Conservation (phyloP, 2,797 vertebrate species). For the Channallabes apus region DNA sequence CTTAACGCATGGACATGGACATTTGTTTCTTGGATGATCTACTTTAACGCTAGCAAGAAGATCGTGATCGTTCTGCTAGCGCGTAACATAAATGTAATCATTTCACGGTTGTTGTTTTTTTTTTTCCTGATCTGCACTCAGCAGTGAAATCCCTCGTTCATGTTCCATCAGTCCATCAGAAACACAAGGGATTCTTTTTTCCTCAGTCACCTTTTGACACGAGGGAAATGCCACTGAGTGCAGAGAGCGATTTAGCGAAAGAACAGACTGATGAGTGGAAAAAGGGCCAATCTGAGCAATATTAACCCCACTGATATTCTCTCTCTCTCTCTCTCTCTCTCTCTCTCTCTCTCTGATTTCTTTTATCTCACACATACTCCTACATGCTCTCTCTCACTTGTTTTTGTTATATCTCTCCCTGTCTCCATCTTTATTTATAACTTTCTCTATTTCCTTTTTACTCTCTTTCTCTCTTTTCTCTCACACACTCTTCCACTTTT, state of each 20-base stretch:
- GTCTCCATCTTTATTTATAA: background rate
- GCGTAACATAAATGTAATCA: background rate
- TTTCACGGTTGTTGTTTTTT: background rate
- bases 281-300: background rate
- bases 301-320: background rate
- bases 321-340: background rate
- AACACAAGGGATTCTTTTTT: background rate
- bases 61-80: background rate
- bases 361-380: background rate
- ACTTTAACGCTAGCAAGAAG: background rate
- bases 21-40: background rate
- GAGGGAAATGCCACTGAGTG: background rate
- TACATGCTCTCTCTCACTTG: constrained; percentile 47
- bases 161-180: constrained; percentile 15
- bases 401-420: constrained; percentile 44
- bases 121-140: background rate
- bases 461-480: constrained; percentile 39
- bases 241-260: background rate
- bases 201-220: background rate
- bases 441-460: background rate
- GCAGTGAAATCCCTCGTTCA: constrained; percentile 9
- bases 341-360: constrained; percentile 56
- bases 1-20: background rate
- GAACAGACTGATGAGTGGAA: background rate
- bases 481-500: constrained; percentile 47